Base-by-base conservation (phyloP, 2,797 vertebrate genomes). In the Falco cherrug region DNA sequence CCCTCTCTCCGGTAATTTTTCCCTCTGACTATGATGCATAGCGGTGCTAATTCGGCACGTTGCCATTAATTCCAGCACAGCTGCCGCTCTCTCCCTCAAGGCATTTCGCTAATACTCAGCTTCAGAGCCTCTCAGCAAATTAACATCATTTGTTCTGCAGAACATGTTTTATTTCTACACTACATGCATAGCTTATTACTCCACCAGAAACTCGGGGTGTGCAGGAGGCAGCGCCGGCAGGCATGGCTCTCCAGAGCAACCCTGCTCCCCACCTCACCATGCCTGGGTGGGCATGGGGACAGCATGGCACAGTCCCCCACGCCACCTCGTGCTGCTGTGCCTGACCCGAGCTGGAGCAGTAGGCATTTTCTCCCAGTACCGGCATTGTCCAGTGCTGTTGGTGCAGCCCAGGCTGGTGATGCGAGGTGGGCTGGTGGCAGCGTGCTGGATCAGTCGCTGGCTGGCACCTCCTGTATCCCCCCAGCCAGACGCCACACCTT, bases 111-210 rank as follows among this genome's bases (percentile, higher is more conserved):
- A 98, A 98, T 98, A 98, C 98, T 98, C 98, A 97, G 98, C 98
- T 99, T 99, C 97, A 98, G 98, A 99, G 98, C 98, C 98, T 97
- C 97, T 95, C 98, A 98, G 98, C 98, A 99, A 98, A 99, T 99
- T 98, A 99, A 99, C 98, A 98, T 99, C 98, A 98, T 99, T 99
- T 99, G 99, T 99, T 99, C 98, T 99, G 98, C 98, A 94, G 98
- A 99, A 98, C 98, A 98, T 98, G 98, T 98, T 98, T 98, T 98
- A 98, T 98, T 98, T 98, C 98, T 98, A 98, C 98, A 98, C 98
- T 98, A 98, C 98, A 97, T 95, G 98, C 98, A 98, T 98, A 98
- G 98, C 98, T 99, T 98, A 98, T 98, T 97, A 98, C 97, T 95
- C 93, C 35, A 15, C 97, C 95, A 85, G 95, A 81, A 84, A 84